Evolutionary conservation across 2,113 vertebrate species (phyloP), one percentile per base, ranked within the genome.

Genomic region (Oncorhynchus nerka): DNA sequence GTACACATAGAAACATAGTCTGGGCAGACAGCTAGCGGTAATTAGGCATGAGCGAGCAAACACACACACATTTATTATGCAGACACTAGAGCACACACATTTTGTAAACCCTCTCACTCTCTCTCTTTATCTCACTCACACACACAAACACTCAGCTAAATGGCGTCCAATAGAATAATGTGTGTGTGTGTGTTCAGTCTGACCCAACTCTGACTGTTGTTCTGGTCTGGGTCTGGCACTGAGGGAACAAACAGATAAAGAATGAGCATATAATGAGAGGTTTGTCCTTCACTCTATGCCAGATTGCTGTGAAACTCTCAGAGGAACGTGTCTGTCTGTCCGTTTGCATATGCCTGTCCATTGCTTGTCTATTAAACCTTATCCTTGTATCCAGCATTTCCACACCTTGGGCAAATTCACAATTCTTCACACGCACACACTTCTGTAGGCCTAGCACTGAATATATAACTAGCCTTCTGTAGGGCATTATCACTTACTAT

Each of bases 401-500:
- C 55, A 45, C 76, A 61, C 57, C 70, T 45, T 45, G 39, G 39
- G 59, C 59, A 62, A 55, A 16, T 62, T n/a, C 7, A 62, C 39
- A 11, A 45, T 45, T 11, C 9, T 9, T 45, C 11, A 62, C 59
- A 62, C 7, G 9, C 59, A 61, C 57, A 61, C 16, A 19, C 57
- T 16, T 16, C 15, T 51, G 12, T 55, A 19, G 5, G 51, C 15
- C 15, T 19, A 22, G 8, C 59, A 22, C 5, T 62, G 59, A 62
- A 22, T 62, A 62, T 62, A 22, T 62, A 62, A 62, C 7, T 62
- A 22, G 48, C n/a, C 66, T 68, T 68, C 5, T 67, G 68, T 22
- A 86, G 85, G 78, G 83, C 76, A 73, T 86, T 81, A 83, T 88
- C 82, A 88, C 85, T 89, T 83, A 90, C 88, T 87, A 88, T 34